These are phyloP conservation scores for Gnathonemus echidnorhynchus DNA, from an alignment of 2,113 vertebrate species.

Conservation along the genomic window DNA sequence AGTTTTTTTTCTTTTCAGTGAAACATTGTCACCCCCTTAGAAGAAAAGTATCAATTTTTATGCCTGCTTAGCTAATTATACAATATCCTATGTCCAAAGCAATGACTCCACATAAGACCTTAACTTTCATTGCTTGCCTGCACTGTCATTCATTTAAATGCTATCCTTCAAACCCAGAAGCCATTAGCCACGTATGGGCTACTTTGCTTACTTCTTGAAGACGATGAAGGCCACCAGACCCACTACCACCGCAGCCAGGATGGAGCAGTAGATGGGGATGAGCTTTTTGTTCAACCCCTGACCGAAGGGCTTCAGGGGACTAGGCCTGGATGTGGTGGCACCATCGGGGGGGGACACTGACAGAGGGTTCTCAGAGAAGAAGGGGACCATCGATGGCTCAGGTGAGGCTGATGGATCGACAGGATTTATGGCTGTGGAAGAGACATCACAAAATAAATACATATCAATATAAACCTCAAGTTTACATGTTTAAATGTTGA, in stretches of 20 bases:
- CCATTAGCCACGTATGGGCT: neutral
- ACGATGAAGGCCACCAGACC: slow-evolving; percentile 87
- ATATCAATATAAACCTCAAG: neutral
- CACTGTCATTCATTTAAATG: neutral
- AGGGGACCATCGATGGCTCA: slow-evolving; percentile 21
- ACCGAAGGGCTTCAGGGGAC: slow-evolving; percentile 57
- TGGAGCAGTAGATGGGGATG: slow-evolving; percentile 93
- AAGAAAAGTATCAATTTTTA: neutral
- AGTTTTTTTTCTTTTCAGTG: neutral
- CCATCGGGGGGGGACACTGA: slow-evolving; percentile 34
- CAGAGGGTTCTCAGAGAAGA: neutral
- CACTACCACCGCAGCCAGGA: slow-evolving; percentile 86
- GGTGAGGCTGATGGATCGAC: neutral
- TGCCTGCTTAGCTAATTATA: neutral
- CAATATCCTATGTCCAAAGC: neutral
- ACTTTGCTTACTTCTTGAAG: slow-evolving; percentile 77
- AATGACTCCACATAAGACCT: neutral
- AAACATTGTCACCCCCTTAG: neutral
- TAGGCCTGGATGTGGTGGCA: slow-evolving; percentile 59
- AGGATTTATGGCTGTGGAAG: slow-evolving; percentile 29
- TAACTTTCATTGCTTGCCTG: neutral
- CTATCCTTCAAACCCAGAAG: neutral
- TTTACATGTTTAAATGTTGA: neutral
- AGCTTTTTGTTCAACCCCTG: slow-evolving; percentile 73
- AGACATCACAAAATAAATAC: neutral